phyloP scores from a whole-genome alignment of 1,140 invertebrate genomes.

The Sipha flava region DNA sequence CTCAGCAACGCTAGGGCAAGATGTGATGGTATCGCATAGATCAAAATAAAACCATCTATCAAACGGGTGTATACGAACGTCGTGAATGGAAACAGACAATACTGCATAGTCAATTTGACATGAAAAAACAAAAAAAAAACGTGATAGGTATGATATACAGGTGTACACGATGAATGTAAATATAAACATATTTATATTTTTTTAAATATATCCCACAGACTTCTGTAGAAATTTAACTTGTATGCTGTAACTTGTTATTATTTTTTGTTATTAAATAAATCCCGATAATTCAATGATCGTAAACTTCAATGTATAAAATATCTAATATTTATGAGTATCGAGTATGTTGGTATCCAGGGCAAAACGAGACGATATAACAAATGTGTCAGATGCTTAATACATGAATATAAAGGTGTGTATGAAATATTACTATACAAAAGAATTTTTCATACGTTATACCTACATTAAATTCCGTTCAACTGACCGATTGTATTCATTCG shows the following conservation, averaged over 20 bases:
- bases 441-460: too few relatives aligned
- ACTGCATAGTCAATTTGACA: not conserved
- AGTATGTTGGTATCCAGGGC: too few relatives aligned
- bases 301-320: too few relatives aligned
- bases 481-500: too few relatives aligned
- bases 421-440: too few relatives aligned
- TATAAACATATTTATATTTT: not conserved
- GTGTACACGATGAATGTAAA: not conserved
- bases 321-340: too few relatives aligned
- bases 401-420: too few relatives aligned
- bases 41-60: not conserved
- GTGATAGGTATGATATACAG: not conserved
- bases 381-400: too few relatives aligned
- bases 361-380: too few relatives aligned
- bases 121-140: not conserved
- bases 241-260: not conserved
- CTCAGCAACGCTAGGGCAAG: not conserved
- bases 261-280: too few relatives aligned
- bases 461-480: too few relatives aligned
- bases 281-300: too few relatives aligned
- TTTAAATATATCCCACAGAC: not conserved
- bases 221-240: not conserved
- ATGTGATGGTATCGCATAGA: not conserved
- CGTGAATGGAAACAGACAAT: not conserved
- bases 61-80: not conserved